A percentile compares a stretch with the other conserved stretches of the same genome.
These are phyloP conservation scores for Drosophila atripex DNA, from an alignment of 2,888 invertebrate genomes.

Conservation along the genomic window DNA sequence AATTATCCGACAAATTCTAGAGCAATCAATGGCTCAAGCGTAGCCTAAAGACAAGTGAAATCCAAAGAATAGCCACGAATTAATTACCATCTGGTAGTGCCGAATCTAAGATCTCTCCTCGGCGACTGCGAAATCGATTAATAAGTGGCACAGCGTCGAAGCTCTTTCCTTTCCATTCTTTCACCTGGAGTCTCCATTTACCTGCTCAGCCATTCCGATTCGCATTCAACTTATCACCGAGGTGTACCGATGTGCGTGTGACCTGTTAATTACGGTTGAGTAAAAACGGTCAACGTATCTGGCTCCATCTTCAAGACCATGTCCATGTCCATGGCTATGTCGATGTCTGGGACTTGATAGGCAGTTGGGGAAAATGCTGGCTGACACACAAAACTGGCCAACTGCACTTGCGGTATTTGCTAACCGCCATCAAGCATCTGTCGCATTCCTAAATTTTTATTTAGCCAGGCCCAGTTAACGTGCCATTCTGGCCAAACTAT, in stretches of 20 bases:
- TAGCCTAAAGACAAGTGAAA: conserved; percentile 72
- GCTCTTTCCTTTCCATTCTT: conserved; percentile 14
- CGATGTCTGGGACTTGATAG: conserved; percentile 27
- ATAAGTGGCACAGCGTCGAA: conserved; percentile 67
- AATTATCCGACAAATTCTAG: conserved; percentile 73
- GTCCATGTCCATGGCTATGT: conserved; percentile 7
- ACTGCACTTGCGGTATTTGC: conserved; percentile 11
- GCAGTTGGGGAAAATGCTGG: conserved; percentile 42
- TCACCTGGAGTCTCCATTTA: conserved; percentile 1
- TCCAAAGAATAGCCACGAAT: conserved; percentile 56
- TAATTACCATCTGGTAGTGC: conserved; percentile 52
- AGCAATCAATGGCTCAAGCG: conserved; percentile 61
- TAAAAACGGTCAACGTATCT: conserved; percentile 62
- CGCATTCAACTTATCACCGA: conserved; percentile 40
- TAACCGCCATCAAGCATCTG: conserved; percentile 14
- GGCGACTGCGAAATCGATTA: conserved; percentile 64
- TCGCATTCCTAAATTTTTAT: conserved; percentile 24
- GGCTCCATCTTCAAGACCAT: conserved; percentile 1
- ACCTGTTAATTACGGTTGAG: conserved; percentile 70
- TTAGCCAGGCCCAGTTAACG: conserved; percentile 14
- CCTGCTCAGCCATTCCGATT: conserved; percentile 17
- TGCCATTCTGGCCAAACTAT: conserved; percentile 28
- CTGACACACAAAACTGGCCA: conserved; percentile 52
- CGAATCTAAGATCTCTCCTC: conserved; percentile 36
- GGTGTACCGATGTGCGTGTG: conserved; percentile 52